Evolutionary conservation across 2,888 invertebrate genomes (phyloP).

Genomic region (Lasioglossum lativentre): DNA sequence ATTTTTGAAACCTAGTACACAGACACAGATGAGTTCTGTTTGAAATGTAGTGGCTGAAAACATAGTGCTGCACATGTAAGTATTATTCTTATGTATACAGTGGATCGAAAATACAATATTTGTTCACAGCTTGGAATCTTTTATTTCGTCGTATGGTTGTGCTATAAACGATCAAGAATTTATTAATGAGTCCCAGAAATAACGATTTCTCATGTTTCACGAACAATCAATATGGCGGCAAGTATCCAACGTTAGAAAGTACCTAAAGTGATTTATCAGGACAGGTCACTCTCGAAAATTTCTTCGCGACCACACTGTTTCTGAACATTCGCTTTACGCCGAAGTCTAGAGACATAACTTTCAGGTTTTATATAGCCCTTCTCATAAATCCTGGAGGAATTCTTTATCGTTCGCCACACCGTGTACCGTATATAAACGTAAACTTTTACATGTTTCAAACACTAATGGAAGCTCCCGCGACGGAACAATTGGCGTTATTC

Average conservation of each 20-base stretch:
- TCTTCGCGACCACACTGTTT: constrained; percentile 41
- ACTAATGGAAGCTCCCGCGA: neutral
- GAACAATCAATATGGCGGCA: neutral
- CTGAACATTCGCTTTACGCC: constrained; percentile 58
- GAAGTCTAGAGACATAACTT: constrained; percentile 55
- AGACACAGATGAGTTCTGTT: neutral
- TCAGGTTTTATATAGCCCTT: constrained; percentile 50
- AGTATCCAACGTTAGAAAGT: constrained; percentile 11
- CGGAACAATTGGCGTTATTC: neutral
- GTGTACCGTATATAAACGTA: constrained; percentile 18
- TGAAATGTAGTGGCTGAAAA: neutral
- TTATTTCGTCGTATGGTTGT: neutral
- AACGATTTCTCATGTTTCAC: neutral
- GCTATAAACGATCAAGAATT: neutral
- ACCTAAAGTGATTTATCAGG: constrained; percentile 55
- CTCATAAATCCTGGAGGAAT: constrained; percentile 57
- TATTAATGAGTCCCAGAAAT: neutral
- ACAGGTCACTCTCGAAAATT: constrained; percentile 53
- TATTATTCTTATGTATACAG: neutral
- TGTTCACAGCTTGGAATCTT: neutral
- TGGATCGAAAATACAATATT: neutral
- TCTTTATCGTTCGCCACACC: constrained; percentile 49
- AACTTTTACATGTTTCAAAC: constrained; percentile 21
- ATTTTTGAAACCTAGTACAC: neutral
- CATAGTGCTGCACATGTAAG: neutral